Conservation (phyloP, 2,113 vertebrate genomes). For the Callospermophilus lateralis region DNA sequence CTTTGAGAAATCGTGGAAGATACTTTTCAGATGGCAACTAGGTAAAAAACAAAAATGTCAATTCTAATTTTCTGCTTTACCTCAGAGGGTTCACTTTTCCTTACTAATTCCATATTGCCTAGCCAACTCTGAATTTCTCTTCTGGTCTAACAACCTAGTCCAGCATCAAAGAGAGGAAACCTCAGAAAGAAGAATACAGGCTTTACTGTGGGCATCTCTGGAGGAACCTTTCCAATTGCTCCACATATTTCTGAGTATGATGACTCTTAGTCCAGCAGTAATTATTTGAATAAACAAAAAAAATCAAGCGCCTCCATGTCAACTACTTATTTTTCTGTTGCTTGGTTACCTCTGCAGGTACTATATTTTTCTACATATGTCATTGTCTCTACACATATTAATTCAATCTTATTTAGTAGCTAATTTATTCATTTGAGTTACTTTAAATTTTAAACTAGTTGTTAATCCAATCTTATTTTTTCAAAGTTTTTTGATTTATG, state of each 20-base stretch:
- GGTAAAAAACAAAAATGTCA: background rate
- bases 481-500: background rate
- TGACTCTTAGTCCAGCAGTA: background rate
- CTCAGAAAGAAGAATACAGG: background rate
- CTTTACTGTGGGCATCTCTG: background rate
- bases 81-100: background rate
- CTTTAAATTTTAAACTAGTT: too few species aligned
- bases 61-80: background rate
- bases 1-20: background rate
- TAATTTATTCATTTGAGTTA: too few species aligned
- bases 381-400: background rate
- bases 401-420: background rate
- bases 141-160: background rate
- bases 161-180: background rate
- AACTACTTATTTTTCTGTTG: background rate
- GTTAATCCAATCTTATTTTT: background rate
- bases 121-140: background rate
- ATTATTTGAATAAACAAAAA: background rate
- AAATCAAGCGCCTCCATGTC: background rate
- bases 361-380: background rate
- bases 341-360: background rate
- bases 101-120: background rate
- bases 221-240: background rate
- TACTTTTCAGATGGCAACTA: background rate
- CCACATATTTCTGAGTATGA: background rate